phyloP scores from a whole-genome alignment of 2,888 invertebrate species.

The Tachina grossa region DNA sequence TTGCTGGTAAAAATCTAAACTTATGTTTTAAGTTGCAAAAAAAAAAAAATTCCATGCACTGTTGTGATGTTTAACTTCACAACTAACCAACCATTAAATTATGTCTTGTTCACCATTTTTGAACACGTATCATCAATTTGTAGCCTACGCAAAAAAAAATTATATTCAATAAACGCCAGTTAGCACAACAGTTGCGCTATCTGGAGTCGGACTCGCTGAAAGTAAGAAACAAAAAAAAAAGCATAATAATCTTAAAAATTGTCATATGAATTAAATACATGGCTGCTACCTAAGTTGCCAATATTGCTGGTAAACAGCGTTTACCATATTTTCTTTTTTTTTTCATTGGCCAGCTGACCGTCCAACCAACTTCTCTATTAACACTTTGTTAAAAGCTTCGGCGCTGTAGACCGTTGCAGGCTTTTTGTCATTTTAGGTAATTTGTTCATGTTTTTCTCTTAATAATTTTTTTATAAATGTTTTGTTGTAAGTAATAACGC shows the following conservation, averaged over 20 bases:
- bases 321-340: conserved; percentile 16
- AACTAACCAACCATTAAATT: conserved; percentile 54
- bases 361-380: conserved; percentile 39
- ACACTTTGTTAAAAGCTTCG: conserved; percentile 49
- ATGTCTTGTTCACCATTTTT: conserved; percentile 52
- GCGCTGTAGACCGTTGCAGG: not conserved
- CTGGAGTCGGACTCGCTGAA: conserved; percentile 36
- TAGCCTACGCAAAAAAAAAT: conserved; percentile 73
- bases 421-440: conserved; percentile 50
- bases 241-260: conserved; percentile 61
- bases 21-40: conserved; percentile 34
- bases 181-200: conserved; percentile 50
- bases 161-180: conserved; percentile 65
- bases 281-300: conserved; percentile 55
- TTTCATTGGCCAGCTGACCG: not conserved
- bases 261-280: conserved; percentile 64
- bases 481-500: conserved; percentile 31
- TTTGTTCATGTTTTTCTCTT: conserved; percentile 52
- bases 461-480: not conserved
- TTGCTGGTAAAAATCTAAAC: conserved; percentile 56
- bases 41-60: conserved; percentile 40
- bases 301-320: conserved; percentile 33
- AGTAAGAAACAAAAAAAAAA: not conserved
- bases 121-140: conserved; percentile 71
- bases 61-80: conserved; percentile 40